A percentile compares a stretch with the other conserved stretches of the same genome.
phyloP scores from a whole-genome alignment of 2,113 vertebrate species.

The Xyliphius kryptos region DNA sequence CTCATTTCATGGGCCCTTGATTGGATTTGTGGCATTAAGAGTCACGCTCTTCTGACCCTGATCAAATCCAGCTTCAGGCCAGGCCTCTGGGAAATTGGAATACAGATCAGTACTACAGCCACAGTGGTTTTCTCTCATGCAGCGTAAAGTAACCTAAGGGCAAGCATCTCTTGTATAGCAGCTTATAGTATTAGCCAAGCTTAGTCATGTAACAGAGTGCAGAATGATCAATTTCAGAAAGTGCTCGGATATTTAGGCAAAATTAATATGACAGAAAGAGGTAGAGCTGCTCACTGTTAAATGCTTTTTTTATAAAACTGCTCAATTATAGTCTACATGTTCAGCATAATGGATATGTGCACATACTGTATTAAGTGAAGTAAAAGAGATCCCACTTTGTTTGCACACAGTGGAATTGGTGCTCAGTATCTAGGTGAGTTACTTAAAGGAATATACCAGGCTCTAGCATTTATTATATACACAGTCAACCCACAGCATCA shows the following conservation, averaged over 20 bases:
- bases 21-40: conserved; percentile 45
- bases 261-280: conserved; percentile 55
- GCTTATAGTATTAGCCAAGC: conserved; percentile 43
- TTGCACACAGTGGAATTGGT: too few relatives aligned
- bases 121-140: conserved; percentile 39
- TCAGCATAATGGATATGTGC: too few relatives aligned
- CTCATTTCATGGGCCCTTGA: conserved; percentile 38
- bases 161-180: conserved; percentile 35
- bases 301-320: too few relatives aligned
- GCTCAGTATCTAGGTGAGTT: too few relatives aligned
- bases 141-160: conserved; percentile 54
- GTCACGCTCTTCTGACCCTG: conserved; percentile 39
- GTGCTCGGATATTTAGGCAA: conserved; percentile 37
- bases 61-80: conserved; percentile 36
- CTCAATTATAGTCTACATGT: too few relatives aligned
- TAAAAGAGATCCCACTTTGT: too few relatives aligned
- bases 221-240: conserved; percentile 49
- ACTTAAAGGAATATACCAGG: too few relatives aligned
- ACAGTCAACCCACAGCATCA: too few relatives aligned
- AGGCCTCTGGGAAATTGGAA: conserved; percentile 16
- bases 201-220: conserved; percentile 23
- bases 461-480: too few relatives aligned
- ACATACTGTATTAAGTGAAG: too few relatives aligned
- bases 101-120: conserved; percentile 21
- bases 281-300: conserved; percentile 57